Percentiles rank a stretch among this genome's conserved stretches.
Conservation (phyloP, 2,113 vertebrate species). For the Gorsachius goisagi region DNA sequence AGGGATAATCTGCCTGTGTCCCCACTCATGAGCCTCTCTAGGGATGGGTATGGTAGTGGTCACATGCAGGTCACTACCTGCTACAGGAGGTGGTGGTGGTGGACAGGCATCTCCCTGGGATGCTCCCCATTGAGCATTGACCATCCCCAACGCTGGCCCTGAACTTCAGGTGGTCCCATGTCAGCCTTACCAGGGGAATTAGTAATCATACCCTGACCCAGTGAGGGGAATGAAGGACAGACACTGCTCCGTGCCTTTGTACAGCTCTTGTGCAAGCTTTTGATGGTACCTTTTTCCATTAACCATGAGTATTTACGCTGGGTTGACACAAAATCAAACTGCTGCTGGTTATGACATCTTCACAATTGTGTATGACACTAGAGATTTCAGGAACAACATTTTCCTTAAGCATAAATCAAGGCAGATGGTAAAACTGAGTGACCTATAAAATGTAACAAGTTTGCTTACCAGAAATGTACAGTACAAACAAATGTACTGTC, state of each 20-base stretch:
- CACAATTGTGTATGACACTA: rapidly evolving
- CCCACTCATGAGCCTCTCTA: not conserved
- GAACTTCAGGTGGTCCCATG: not conserved
- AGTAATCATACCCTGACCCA: not conserved
- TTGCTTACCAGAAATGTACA: not conserved
- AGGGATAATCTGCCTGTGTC: not conserved
- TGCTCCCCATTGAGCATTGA: rapidly evolving
- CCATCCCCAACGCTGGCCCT: not conserved
- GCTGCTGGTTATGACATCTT: not conserved
- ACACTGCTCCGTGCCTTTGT: not conserved
- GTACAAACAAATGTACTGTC: slow-evolving; percentile 17
- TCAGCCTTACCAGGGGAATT: not conserved
- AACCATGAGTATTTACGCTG: not conserved
- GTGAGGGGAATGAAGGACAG: not conserved
- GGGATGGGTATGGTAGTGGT: rapidly evolving
- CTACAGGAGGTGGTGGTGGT: no score
- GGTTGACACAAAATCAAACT: not conserved
- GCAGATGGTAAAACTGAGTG: slow-evolving; percentile 45
- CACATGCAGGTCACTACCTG: rapidly evolving
- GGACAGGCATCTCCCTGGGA: not conserved
- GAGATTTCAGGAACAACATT: not conserved
- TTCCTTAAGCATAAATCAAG: not conserved
- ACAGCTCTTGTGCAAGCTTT: not conserved
- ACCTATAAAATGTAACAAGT: slow-evolving; percentile 12
- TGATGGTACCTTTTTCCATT: not conserved